Conservation (phyloP, 1,140 invertebrate genomes). For the Papilio helenus region DNA sequence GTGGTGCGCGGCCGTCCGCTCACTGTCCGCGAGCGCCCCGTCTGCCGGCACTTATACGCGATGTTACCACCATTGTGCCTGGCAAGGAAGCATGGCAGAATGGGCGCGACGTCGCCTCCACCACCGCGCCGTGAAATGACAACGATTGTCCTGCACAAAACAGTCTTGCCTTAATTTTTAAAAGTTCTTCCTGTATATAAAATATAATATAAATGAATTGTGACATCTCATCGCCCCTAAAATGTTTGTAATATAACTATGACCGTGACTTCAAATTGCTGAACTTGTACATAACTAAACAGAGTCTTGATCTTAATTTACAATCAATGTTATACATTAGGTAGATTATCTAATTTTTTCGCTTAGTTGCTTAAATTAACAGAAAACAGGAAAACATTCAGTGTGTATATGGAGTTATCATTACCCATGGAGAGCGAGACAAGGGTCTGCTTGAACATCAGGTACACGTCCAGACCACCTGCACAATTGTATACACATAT, state of each 20-base stretch:
- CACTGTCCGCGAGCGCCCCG: constrained; percentile 69
- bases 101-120: constrained; percentile 85
- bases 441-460: constrained; percentile 91
- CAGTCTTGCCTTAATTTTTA: constrained; percentile 47
- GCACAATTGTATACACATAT: constrained; percentile 44
- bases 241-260: too few species aligned
- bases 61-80: constrained; percentile 16
- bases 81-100: neutral
- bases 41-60: constrained; percentile 67
- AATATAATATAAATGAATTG: too few species aligned
- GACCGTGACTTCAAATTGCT: neutral
- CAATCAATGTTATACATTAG: neutral
- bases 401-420: neutral
- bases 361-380: neutral
- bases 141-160: constrained; percentile 89
- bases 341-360: neutral
- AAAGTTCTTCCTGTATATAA: too few species aligned
- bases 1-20: constrained; percentile 72
- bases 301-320: neutral
- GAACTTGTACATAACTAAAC: constrained; percentile 13
- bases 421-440: constrained; percentile 91
- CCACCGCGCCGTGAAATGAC: constrained; percentile 94
- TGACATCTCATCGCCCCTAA: neutral
- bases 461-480: constrained; percentile 90
- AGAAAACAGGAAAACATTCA: too few species aligned